These are phyloP conservation scores for Lissonota sp. DNA, from an alignment of 2,888 invertebrate genomes.

Conservation along the genomic window DNA sequence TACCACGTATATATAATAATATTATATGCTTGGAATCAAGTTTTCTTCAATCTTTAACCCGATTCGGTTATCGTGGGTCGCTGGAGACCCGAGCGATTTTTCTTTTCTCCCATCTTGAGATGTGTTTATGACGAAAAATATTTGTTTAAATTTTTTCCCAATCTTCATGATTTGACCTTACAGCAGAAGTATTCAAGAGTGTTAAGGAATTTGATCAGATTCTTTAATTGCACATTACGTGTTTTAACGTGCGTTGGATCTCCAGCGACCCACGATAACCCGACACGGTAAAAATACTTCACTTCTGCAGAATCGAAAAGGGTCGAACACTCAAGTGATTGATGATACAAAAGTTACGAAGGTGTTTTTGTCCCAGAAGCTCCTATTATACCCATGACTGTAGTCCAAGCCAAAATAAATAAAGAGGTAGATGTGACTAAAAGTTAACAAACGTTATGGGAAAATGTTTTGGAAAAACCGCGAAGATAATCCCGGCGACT, in stretches of 20 bases:
- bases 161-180: too few relatives aligned
- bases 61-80: too few relatives aligned
- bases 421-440: constrained; percentile 46
- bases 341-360: constrained; percentile 49
- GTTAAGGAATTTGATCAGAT: background rate
- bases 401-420: constrained; percentile 53
- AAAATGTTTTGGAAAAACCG: constrained; percentile 51
- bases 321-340: constrained; percentile 55
- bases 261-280: too few relatives aligned
- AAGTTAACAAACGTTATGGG: constrained; percentile 52
- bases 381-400: constrained; percentile 49
- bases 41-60: constrained; percentile 16
- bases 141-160: too few relatives aligned
- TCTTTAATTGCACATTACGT: too few relatives aligned
- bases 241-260: too few relatives aligned
- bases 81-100: too few relatives aligned
- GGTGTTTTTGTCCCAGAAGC: constrained; percentile 41
- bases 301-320: constrained; percentile 37
- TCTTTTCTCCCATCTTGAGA: constrained; percentile 26
- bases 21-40: background rate
- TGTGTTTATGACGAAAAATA: too few relatives aligned
- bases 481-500: constrained; percentile 54
- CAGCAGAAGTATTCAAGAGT: too few relatives aligned
- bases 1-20: constrained; percentile 13
- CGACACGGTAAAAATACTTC: constrained; percentile 37